A percentile compares a stretch with the other conserved stretches of the same genome.
phyloP scores from a whole-genome alignment of 2,113 vertebrate genomes.

The Perognathus longimembris region DNA sequence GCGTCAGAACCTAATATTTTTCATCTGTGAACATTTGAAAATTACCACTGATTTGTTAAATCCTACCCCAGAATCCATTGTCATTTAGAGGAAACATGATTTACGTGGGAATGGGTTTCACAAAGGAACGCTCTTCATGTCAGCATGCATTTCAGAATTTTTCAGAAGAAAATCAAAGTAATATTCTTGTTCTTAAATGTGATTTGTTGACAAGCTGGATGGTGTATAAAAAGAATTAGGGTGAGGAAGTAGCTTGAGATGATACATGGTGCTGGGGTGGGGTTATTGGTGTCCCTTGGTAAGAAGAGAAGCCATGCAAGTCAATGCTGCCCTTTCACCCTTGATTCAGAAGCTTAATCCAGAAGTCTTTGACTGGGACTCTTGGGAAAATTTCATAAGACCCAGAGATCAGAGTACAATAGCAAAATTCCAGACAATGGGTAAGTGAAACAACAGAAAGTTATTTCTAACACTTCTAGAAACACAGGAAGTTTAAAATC shows the following conservation, averaged over 20 bases:
- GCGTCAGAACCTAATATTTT: neutral
- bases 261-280: neutral
- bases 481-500: neutral
- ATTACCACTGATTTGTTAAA: conserved; percentile 37
- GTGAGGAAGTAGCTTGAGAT: neutral
- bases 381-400: neutral
- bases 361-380: neutral
- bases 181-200: neutral
- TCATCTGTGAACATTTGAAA: neutral
- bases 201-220: conserved; percentile 8
- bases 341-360: conserved; percentile 34
- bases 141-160: neutral
- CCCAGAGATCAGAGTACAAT: neutral
- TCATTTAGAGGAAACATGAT: conserved; percentile 8
- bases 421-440: neutral
- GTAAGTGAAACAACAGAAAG: neutral
- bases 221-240: neutral
- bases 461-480: neutral
- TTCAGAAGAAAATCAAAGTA: neutral
- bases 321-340: neutral
- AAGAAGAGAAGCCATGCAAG: neutral
- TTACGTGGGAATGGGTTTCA: conserved; percentile 25
- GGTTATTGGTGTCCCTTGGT: neutral
- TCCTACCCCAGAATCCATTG: neutral
- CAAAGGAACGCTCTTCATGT: neutral